Evolutionary conservation across 2,888 invertebrate genomes (phyloP), one percentile per base, ranked within the genome.

Genomic region (Euproctis similis): DNA sequence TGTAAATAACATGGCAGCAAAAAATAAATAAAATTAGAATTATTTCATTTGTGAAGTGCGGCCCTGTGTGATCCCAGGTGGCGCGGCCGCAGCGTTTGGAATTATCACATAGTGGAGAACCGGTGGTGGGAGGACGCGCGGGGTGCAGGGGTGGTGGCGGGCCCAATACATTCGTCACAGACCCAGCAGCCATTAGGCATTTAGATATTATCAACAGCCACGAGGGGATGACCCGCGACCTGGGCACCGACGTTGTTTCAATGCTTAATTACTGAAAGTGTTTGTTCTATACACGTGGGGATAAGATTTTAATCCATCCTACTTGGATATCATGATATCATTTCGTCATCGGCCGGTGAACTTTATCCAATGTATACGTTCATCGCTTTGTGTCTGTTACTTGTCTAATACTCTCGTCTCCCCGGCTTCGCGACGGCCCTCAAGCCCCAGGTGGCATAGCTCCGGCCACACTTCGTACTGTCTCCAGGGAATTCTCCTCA

Each of bases 111-210:
- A 84, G 84, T 82, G 81, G 80, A 75, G 78, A 66, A 69, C 63
- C 63, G 70, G 64, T 62, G 50, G 64, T 58, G 53, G 43, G 49
- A 53, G 42, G 46, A 47, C 51, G 25, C 28, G 42, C 35, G 54
- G 53, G 46, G 49, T 52, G 24, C 28, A 41, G 35, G 55, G 53
- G 32, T 46, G 21, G 30, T 26, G 49, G 51, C 51, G 59, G 21
- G 65, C 71, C 67, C 76, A 74, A 81, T 80, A 81, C 82, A 82
- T 81, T 82, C 81, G 81, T 82, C 82, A 84, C 84, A 80, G 80
- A 78, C 82, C 80, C 86, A 84, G 80, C 82, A 86, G 84, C 86
- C 85, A 84, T 82, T 82, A 85, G 85, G 85, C 81, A 82, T 85
- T 86, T 85, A 85, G 85, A 84, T 85, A 84, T 82, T 81, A 82